These are phyloP conservation scores for Leptopilina drosophilae DNA, from an alignment of 2,888 invertebrate genomes.

Conservation along the genomic window DNA sequence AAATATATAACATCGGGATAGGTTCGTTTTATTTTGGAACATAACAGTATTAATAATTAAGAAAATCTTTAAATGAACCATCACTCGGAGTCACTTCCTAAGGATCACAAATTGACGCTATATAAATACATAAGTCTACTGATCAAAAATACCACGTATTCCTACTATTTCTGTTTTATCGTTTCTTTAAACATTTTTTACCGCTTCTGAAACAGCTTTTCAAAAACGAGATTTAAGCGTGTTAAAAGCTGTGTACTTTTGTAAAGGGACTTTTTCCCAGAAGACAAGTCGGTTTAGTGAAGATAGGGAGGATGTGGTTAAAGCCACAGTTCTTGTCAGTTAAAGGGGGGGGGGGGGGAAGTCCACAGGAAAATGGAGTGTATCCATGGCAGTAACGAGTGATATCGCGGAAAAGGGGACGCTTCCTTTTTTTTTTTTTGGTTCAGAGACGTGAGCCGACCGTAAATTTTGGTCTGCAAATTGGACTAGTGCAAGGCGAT, in stretches of 20 bases:
- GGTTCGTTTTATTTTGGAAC: too few species aligned
- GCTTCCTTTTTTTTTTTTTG: conserved; percentile 50
- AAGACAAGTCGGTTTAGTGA: conserved; percentile 3
- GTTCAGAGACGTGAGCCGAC: conserved; percentile 48
- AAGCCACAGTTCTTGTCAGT: conserved; percentile 22
- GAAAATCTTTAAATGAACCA: too few species aligned
- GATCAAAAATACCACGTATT: too few species aligned
- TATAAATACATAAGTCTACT: too few species aligned
- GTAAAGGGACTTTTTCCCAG: neutral
- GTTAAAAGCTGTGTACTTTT: conserved; percentile 30
- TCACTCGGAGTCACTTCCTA: too few species aligned
- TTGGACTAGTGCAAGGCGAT: conserved; percentile 43
- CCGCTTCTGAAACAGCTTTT: neutral
- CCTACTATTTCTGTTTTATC: too few species aligned
- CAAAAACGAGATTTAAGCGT: neutral
- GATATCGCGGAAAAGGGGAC: conserved; percentile 37
- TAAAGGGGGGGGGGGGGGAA: neutral
- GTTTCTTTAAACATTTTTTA: too few species aligned
- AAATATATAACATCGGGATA: too few species aligned
- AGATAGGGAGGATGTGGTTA: conserved; percentile 2
- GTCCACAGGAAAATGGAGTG: conserved; percentile 26
- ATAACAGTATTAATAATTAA: too few species aligned
- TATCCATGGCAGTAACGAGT: conserved; percentile 32
- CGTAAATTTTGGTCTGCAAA: conserved; percentile 55
- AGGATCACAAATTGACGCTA: too few species aligned